Conservation (phyloP, 2,797 vertebrate genomes). For the Acanthurus tractus region DNA sequence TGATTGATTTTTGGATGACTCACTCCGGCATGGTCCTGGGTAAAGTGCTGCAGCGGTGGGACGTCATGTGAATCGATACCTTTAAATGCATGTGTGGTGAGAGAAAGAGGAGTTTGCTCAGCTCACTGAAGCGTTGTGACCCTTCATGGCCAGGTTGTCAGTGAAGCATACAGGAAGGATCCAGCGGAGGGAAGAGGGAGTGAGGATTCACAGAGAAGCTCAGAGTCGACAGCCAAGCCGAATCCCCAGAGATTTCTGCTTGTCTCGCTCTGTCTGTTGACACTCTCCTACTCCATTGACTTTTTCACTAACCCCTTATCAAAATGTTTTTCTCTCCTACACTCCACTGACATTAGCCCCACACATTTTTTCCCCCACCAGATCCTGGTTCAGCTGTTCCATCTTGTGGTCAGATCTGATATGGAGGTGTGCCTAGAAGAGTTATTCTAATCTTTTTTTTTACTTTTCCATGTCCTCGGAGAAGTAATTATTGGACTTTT, state of each 20-base stretch:
- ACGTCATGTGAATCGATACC: constrained; percentile 44
- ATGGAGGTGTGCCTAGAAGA: constrained; percentile 2
- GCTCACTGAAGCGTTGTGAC: constrained; percentile 82
- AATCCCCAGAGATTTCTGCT: constrained; percentile 64
- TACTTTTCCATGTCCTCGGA: not conserved
- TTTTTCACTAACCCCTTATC: constrained; percentile 83
- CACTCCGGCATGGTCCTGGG: not conserved
- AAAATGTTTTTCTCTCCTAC: constrained; percentile 83
- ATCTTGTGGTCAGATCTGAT: constrained; percentile 75
- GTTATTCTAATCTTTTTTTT: not conserved
- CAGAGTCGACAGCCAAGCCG: constrained; percentile 51
- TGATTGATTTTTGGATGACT: not conserved
- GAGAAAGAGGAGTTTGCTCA: constrained; percentile 79
- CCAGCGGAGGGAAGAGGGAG: constrained; percentile 52
- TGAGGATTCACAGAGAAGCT: constrained; percentile 65
- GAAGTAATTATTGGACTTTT: not conserved
- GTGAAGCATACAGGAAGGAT: constrained; percentile 74
- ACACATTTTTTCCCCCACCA: not conserved
- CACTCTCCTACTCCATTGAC: constrained; percentile 76
- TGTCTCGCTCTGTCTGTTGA: constrained; percentile 72
- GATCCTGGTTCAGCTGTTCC: constrained; percentile 72
- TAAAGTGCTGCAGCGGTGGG: constrained; percentile 40
- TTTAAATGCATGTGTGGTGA: constrained; percentile 48
- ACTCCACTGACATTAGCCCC: constrained; percentile 61
- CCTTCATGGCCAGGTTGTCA: constrained; percentile 73